These are phyloP conservation scores for Channa striata DNA, from an alignment of 2,797 vertebrate species.

Conservation along the genomic window DNA sequence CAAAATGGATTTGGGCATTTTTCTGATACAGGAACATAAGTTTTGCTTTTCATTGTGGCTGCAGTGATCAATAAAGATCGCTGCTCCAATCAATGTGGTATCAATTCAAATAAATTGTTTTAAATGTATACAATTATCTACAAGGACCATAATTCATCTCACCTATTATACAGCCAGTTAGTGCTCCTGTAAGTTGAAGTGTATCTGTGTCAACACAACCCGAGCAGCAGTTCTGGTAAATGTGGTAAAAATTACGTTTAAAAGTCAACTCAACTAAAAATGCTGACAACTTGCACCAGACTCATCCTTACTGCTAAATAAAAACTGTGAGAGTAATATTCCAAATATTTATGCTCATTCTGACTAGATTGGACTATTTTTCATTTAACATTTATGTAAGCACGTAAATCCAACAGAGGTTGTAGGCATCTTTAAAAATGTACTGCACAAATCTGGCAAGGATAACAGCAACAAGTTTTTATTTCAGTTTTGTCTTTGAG, in stretches of 20 bases:
- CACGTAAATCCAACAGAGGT: too few species aligned
- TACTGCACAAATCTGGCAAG: too few species aligned
- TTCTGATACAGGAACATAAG: not conserved
- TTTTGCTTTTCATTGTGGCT: conserved; percentile 12
- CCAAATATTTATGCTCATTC: too few species aligned
- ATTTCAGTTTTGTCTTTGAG: too few species aligned
- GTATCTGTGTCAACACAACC: not conserved
- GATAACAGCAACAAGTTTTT: too few species aligned
- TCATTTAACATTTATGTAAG: too few species aligned
- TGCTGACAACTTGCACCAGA: not conserved
- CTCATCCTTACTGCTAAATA: too few species aligned
- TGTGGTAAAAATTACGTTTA: not conserved
- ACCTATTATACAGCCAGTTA: not conserved
- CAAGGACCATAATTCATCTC: not conserved
- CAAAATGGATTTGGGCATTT: not conserved
- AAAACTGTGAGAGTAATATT: too few species aligned
- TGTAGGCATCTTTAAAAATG: too few species aligned
- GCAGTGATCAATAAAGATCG: not conserved
- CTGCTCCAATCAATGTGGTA: conserved; percentile 9
- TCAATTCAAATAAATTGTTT: conserved; percentile 11
- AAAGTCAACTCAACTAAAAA: not conserved
- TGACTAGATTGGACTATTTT: too few species aligned
- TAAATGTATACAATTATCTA: too few species aligned
- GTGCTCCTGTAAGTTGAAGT: not conserved
- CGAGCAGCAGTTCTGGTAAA: not conserved